These are phyloP conservation scores for Struthio camelus DNA, from an alignment of 2,113 vertebrate species.

Conservation along the genomic window DNA sequence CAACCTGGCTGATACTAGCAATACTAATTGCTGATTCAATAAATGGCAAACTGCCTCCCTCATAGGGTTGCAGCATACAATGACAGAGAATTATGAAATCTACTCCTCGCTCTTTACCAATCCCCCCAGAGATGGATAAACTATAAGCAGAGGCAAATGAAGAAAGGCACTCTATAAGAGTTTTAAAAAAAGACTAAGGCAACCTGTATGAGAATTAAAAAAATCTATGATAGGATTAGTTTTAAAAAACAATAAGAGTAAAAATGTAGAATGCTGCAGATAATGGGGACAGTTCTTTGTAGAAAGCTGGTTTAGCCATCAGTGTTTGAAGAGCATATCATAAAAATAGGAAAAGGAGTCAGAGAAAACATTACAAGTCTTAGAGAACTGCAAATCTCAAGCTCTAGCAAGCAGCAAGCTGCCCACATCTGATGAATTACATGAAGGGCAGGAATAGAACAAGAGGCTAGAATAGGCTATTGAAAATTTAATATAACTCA, in stretches of 20 bases:
- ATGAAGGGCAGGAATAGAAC: neutral
- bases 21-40: neutral
- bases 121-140: neutral
- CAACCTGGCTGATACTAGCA: neutral
- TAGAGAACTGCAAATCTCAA: neutral
- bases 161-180: neutral
- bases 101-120: neutral
- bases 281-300: neutral
- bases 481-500: constrained; percentile 11
- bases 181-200: neutral
- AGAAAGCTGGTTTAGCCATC: neutral
- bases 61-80: neutral
- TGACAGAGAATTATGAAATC: neutral
- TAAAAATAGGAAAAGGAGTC: neutral
- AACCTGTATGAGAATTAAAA: neutral
- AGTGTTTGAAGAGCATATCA: neutral
- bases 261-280: neutral
- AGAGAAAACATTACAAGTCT: neutral
- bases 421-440: neutral
- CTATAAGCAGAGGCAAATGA: neutral
- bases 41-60: neutral
- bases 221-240: neutral
- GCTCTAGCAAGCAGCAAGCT: neutral
- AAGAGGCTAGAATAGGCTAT: neutral
- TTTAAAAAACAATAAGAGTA: neutral